These are phyloP conservation scores for Chauna torquata DNA, from an alignment of 2,113 vertebrate genomes.

Conservation along the genomic window DNA sequence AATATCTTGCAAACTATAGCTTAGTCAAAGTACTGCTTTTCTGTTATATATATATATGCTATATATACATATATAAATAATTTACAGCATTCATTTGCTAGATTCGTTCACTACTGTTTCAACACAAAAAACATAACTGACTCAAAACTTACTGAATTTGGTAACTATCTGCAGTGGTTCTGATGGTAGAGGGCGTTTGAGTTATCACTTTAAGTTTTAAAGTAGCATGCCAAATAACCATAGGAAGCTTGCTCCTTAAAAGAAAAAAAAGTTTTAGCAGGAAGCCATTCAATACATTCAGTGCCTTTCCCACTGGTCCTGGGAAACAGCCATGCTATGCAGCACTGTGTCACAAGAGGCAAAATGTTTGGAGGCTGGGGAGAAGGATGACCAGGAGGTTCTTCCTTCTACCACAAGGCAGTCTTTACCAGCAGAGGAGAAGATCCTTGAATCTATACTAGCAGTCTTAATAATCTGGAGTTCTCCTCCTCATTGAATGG, in stretches of 20 bases:
- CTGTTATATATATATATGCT: slow-evolving; percentile 42
- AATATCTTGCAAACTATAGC: slow-evolving; percentile 56
- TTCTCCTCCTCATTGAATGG: neutral
- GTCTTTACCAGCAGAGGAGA: neutral
- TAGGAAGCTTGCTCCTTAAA: neutral
- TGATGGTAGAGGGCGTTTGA: neutral
- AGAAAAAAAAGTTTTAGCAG: neutral
- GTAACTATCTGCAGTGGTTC: slow-evolving; percentile 29
- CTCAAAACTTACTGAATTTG: slow-evolving; percentile 38
- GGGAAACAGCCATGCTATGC: neutral
- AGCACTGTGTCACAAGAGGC: neutral
- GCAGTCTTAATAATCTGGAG: neutral
- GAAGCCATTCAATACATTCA: slow-evolving; percentile 9
- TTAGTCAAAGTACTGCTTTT: slow-evolving; percentile 62
- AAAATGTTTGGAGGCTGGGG: neutral
- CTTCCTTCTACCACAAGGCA: neutral
- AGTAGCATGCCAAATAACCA: slow-evolving; percentile 12
- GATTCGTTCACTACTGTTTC: slow-evolving; percentile 26
- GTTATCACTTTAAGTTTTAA: neutral
- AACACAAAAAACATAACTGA: slow-evolving; percentile 44
- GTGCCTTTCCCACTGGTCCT: neutral
- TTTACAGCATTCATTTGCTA: slow-evolving; percentile 66
- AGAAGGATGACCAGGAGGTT: neutral
- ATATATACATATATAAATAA: slow-evolving; percentile 69
- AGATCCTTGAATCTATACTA: neutral